Evolutionary conservation across 2,888 invertebrate species (phyloP).

Genomic region (Eurytoma californica): DNA sequence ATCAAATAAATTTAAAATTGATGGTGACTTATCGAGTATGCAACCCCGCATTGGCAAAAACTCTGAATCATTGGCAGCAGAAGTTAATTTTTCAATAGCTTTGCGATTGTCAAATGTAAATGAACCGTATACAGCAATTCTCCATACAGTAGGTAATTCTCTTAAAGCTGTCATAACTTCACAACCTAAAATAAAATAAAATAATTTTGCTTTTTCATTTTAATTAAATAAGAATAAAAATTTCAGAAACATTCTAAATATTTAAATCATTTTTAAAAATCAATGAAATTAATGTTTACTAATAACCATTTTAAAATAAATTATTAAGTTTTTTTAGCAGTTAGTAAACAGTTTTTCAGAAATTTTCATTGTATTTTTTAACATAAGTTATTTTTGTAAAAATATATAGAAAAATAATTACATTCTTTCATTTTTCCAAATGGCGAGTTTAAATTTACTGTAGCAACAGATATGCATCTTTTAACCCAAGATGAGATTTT

Average conservation of each 20-base stretch:
- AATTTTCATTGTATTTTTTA: neutral
- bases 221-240: neutral
- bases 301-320: neutral
- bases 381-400: constrained; percentile 4
- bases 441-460: constrained; percentile 35
- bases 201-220: neutral
- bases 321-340: no score
- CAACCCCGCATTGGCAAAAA: constrained; percentile 52
- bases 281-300: no score
- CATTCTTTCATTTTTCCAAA: constrained; percentile 48
- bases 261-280: neutral
- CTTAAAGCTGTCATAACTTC: constrained; percentile 44
- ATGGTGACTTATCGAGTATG: constrained; percentile 50
- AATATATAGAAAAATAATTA: constrained; percentile 21
- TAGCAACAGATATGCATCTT: constrained; percentile 43
- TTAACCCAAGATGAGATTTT: constrained; percentile 47
- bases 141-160: constrained; percentile 49
- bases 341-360: neutral
- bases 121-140: constrained; percentile 49
- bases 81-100: constrained; percentile 38
- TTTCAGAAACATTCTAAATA: no score
- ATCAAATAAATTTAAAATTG: constrained; percentile 49
- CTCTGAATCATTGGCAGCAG: constrained; percentile 37
- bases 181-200: constrained; percentile 34
- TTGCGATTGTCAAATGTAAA: constrained; percentile 45